These are phyloP conservation scores for Chrysolina americana DNA, from an alignment of 2,888 invertebrate species.

Conservation along the genomic window DNA sequence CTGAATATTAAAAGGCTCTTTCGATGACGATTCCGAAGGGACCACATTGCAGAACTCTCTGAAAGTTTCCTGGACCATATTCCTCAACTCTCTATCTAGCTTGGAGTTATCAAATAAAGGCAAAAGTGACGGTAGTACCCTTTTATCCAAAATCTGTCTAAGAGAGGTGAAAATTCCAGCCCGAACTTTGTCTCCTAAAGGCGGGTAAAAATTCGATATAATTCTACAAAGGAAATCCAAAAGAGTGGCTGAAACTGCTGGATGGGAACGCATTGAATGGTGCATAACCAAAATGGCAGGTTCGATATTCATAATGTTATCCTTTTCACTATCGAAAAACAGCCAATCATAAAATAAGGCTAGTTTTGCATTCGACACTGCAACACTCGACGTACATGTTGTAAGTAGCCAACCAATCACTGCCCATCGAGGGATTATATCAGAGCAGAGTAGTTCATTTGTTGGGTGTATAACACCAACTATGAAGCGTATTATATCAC, in stretches of 20 bases:
- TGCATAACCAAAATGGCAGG: conserved; percentile 95
- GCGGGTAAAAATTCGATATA: conserved; percentile 89
- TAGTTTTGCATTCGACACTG: conserved; percentile 91
- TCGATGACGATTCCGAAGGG: conserved; percentile 63
- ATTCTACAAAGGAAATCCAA: conserved; percentile 94
- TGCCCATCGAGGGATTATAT: conserved; percentile 95
- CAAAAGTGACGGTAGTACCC: conserved; percentile 88
- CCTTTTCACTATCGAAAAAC: conserved; percentile 90
- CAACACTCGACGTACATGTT: conserved; percentile 90
- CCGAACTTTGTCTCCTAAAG: conserved; percentile 83
- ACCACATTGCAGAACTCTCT: conserved; percentile 82
- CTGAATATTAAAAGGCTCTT: conserved; percentile 52
- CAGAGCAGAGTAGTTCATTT: conserved; percentile 93
- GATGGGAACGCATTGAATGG: conserved; percentile 93
- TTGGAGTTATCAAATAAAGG: conserved; percentile 91
- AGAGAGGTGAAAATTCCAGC: conserved; percentile 88
- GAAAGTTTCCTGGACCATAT: conserved; percentile 91
- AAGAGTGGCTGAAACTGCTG: conserved; percentile 90
- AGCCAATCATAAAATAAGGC: conserved; percentile 96
- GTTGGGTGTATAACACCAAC: conserved; percentile 95
- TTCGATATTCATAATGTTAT: conserved; percentile 97
- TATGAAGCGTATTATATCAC: conserved; percentile 94
- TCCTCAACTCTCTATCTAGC: conserved; percentile 86
- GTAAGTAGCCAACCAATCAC: conserved; percentile 95
- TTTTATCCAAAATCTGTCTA: conserved; percentile 90